Evolutionary conservation across 2,113 vertebrate species (phyloP), one percentile per base, ranked within the genome.

Genomic region (Notothenia rossii): DNA sequence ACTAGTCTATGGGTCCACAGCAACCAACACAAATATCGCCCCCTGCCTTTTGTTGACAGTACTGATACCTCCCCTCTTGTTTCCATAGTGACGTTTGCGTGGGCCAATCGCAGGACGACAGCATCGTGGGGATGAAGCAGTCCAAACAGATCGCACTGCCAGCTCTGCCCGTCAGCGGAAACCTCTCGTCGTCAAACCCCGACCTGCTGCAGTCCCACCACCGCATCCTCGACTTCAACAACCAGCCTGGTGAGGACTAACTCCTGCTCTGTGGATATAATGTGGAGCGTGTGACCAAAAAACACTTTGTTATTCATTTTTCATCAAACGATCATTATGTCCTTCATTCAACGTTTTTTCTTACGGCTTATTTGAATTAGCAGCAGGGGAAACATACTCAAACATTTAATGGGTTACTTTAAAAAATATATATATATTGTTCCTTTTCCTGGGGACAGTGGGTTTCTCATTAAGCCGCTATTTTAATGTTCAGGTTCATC

Each of bases 51-150:
- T 36, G 51, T 62, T 59, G 53, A 65, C 48, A 65, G 83, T 83
- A 92, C 80, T 89, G 81, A 77, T 7, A 3, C 51, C 75, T 86
- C 62, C 49, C 15, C 20, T 83, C 81, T 82, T 68, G 72, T 90
- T 87, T 89, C 86, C 88, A 86, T 94, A 99, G 98, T 86, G 98
- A 99, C 48, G 97, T 99, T 81, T 98, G 96, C 81, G 97, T 99
- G 79, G 98, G 98, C 67, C 98, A 99, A 86, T 99, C 98, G 84
- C 98, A 99, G 83, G 98, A 99, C 75, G 98, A 99, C 95, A 99
- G 97, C 91, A 99, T 99, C 49, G 97, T 99, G 33, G 98, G 98
- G 2, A 93, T 99, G 91, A 96, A 98, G 92, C 98, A 99, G 92
- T 97, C 96, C 0, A 99, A 98, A 87, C 97, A 99, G 88, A 97